A percentile compares a stretch with the other conserved stretches of the same genome.
Conservation (phyloP, 2,113 vertebrate species). For the Rattus rattus region DNA sequence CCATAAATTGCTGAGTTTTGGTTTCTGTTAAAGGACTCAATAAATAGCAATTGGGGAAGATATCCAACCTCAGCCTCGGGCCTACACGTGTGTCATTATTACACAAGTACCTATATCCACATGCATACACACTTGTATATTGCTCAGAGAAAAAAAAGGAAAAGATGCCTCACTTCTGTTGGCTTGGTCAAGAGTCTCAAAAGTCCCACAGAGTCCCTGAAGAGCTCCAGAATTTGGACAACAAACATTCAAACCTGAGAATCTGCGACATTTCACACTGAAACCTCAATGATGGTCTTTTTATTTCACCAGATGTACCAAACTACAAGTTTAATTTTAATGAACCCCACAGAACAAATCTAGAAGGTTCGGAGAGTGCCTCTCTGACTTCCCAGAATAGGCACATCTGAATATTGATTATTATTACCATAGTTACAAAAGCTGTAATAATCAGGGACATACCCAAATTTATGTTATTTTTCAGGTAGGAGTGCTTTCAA, state of each 20-base stretch:
- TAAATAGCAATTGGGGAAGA: not conserved
- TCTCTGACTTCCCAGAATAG: not conserved
- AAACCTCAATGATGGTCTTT: not conserved
- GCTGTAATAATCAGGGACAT: not conserved
- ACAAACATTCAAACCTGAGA: not conserved
- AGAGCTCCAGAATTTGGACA: not conserved
- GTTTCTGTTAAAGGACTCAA: not conserved
- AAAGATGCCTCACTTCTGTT: not conserved
- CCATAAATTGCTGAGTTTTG: not conserved
- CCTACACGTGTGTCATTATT: not conserved
- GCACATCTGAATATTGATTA: not conserved
- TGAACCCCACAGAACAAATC: not conserved
- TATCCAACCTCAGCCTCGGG: not conserved
- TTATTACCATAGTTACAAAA: not conserved
- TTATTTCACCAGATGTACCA: not conserved
- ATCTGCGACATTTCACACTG: not conserved
- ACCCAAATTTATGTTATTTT: not conserved
- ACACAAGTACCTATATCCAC: not conserved
- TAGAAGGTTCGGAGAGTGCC: not conserved
- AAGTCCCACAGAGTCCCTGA: not conserved
- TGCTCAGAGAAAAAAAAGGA: not conserved
- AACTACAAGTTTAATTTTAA: conserved; percentile 42
- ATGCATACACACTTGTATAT: not conserved
- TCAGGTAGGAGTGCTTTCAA: not conserved
- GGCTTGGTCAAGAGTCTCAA: too few species aligned